These are phyloP conservation scores for Lysiphlebus fabarum DNA, from an alignment of 1,140 invertebrate genomes.

Conservation along the genomic window DNA sequence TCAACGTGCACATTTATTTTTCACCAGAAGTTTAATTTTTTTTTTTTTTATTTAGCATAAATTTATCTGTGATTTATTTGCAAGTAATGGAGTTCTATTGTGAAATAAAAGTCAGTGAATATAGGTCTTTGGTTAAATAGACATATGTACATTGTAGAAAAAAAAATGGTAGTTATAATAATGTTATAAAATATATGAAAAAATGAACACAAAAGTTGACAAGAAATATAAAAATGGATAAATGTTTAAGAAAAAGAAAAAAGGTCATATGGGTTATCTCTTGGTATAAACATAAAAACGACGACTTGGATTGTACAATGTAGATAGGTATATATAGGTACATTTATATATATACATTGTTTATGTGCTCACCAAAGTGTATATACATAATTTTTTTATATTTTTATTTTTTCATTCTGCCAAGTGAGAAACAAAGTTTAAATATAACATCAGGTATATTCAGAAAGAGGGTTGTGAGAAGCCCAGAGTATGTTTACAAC, in stretches of 20 bases:
- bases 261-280: slow-evolving; percentile 46
- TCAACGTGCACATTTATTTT: slow-evolving; percentile 6
- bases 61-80: neutral
- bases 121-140: too few species aligned
- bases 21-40: neutral
- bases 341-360: slow-evolving; percentile 2
- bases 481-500: too few species aligned
- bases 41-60: neutral
- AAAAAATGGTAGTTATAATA: too few species aligned
- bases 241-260: slow-evolving; percentile 14
- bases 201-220: too few species aligned
- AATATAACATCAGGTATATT: slow-evolving; percentile 38
- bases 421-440: slow-evolving; percentile 32
- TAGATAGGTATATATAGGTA: slow-evolving; percentile 9
- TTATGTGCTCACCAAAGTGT: too few species aligned
- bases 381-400: too few species aligned
- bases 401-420: too few species aligned
- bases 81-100: too few species aligned
- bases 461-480: too few species aligned
- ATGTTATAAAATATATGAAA: too few species aligned
- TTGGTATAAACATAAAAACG: slow-evolving; percentile 29
- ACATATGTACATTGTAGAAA: too few species aligned
- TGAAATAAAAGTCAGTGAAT: too few species aligned
- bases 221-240: neutral
- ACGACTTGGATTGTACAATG: slow-evolving; percentile 6